A percentile compares a stretch with the other conserved stretches of the same genome.
These are phyloP conservation scores for Tholera decimalis DNA, from an alignment of 2,888 invertebrate species.

Conservation along the genomic window DNA sequence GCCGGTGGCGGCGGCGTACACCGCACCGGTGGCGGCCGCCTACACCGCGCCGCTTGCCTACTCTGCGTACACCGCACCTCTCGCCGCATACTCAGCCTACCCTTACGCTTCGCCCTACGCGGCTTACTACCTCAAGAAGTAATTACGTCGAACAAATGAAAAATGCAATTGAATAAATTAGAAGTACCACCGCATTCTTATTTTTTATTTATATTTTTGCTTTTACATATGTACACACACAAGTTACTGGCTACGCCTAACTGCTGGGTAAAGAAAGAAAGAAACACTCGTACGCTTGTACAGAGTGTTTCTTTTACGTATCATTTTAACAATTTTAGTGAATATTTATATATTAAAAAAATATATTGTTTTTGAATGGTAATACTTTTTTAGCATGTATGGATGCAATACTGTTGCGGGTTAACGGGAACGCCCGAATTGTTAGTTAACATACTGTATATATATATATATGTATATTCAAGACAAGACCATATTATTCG, in stretches of 20 bases:
- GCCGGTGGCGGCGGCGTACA: conserved; percentile 74
- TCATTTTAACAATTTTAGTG: no score
- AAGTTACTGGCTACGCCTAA: neutral
- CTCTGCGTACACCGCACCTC: conserved; percentile 60
- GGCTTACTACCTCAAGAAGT: conserved; percentile 54
- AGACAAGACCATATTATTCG: no score
- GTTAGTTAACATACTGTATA: no score
- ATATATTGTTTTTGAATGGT: no score
- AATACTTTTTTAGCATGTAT: no score
- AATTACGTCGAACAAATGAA: neutral
- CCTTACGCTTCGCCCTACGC: conserved; percentile 71
- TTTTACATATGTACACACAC: neutral
- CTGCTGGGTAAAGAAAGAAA: neutral
- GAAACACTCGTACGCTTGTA: no score
- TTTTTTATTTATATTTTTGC: conserved; percentile 4
- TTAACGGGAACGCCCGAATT: no score
- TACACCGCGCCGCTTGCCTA: conserved; percentile 74
- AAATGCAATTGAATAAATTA: conserved; percentile 12
- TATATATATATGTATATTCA: no score
- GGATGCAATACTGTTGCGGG: no score
- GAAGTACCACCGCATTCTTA: neutral
- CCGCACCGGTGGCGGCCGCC: conserved; percentile 76
- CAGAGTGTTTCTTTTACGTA: no score
- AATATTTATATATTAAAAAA: no score
- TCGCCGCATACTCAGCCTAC: conserved; percentile 74